Base-by-base conservation (phyloP, 2,888 invertebrate genomes). In the Troides oblongomaculatus region DNA sequence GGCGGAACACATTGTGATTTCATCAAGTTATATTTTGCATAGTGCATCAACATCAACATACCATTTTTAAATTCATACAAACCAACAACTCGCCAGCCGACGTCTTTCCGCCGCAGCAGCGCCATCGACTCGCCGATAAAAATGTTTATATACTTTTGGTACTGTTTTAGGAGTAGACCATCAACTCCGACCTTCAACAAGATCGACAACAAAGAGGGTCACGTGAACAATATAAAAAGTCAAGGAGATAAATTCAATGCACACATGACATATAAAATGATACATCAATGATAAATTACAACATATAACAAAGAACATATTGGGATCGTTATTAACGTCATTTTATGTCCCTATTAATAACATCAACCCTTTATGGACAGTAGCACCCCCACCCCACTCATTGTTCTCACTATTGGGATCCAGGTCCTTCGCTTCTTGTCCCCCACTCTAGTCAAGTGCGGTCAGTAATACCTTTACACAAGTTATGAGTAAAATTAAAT, bases 181-280 rank as follows among this genome's bases (percentile, higher is more conserved):
- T 43, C 53, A 62, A 64, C 85, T 79, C 81, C 80, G 84, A 90
- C 91, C 92, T 91, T 92, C 82, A 92, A 92, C 90, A 70, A 92
- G 87, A 91, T 81, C 84, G 88, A 88, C 84, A 89, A 89, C 81
- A 85, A 80, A 81, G 84, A 84, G 79, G 86, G 82, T 83, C 70
- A 72, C 62, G 72, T 72, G 68, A 72, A 69, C 61, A 69, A 72
- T 64, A 68, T 71, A 70, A 71, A 71, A 46, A 68, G 61, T 43
- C n/a, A 58, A 57, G 62, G 62, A 50, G 17, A 14, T 14, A 50
- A 71, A 60, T 66, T 58, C 50, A 69, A 62, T 69, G 59, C 58
- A 66, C 69, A 70, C 59, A 58, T 60, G 62, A 70, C 62, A 67
- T 66, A 53, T 14, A 71, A 56, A 69, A 63, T 60, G 64, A 21